Evolutionary conservation across 2,797 vertebrate genomes (phyloP), one percentile per base, ranked within the genome.

Genomic region (Sternotherus odoratus): DNA sequence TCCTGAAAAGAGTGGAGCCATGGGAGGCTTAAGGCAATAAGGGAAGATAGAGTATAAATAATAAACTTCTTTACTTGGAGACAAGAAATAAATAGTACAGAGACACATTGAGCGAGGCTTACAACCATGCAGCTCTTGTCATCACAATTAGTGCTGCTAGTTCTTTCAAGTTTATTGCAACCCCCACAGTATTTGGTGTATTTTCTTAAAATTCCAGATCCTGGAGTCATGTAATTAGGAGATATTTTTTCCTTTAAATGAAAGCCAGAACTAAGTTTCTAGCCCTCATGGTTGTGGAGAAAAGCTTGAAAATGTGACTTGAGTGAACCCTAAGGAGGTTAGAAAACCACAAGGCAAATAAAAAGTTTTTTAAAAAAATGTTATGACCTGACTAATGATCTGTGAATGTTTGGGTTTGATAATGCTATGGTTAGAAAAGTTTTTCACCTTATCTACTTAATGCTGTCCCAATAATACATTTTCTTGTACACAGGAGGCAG

Each of bases 361-460:
- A 95, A 89, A 36, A 92, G n/a, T 82, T 86, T 48, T 23, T 86
- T 86, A 21, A 36, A 39, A 69, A 36, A 60, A 87, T 90, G 77
- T 66, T 77, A 84, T 63, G 78, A 66, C 19, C 69, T 77, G 23
- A 36, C 16, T 93, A 89, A 90, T n/a, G 46, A 43, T 69, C 43
- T 93, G 43, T 89, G 79, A 95, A 85, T 43, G 86, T 23, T 51
- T 88, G 54, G 66, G 12, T 5, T 0, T 92, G 36, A 26, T 88
- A 56, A 86, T 86, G 30, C 13, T 69, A 39, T 48, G 69, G 46
- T 75, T 4, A 69, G 74, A 95, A 85, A 79, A 86, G 43, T 86
- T 79, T 90, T 92, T 75, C 77, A 3, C 83, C 8, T 36, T 57
- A 60, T 5, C 21, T 80, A 50, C 75, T 91, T 6, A 5, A 15